Percentiles rank a stretch among this genome's conserved stretches.
Evolutionary conservation across 2,888 invertebrate species (phyloP).

Genomic region (Sesamia inferens): DNA sequence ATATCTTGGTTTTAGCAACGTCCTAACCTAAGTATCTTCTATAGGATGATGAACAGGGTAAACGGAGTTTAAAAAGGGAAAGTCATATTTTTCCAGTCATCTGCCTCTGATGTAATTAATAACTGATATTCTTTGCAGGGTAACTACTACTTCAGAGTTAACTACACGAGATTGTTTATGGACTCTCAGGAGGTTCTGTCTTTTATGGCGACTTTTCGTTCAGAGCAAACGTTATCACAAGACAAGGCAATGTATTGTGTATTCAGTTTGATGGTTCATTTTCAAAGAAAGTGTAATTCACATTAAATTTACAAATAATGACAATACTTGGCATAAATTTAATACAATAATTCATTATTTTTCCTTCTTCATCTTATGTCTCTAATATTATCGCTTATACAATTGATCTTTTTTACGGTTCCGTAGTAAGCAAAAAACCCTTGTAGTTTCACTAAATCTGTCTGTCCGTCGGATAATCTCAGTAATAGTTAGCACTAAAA

Average conservation of each 20-base stretch:
- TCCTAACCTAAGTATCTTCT: background rate
- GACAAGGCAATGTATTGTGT: constrained; percentile 56
- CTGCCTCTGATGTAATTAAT: background rate
- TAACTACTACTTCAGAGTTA: constrained; percentile 19
- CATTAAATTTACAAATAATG: background rate
- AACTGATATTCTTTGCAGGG: constrained; percentile 44
- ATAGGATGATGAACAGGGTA: background rate
- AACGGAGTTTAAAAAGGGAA: background rate
- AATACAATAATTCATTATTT: no score
- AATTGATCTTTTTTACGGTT: no score
- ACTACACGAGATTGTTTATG: constrained; percentile 28
- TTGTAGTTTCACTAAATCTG: no score
- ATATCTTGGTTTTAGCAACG: background rate
- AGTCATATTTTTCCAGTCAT: background rate
- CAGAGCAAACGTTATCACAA: constrained; percentile 38
- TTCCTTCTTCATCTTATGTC: background rate
- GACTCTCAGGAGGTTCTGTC: constrained; percentile 52
- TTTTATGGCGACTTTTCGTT: constrained; percentile 58
- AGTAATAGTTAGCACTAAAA: no score
- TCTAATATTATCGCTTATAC: no score
- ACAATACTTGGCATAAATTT: background rate
- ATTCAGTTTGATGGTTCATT: constrained; percentile 28
- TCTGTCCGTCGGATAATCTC: no score
- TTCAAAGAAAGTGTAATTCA: constrained; percentile 27
- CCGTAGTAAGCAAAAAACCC: no score